Evolutionary conservation across 2,888 invertebrate genomes (phyloP).

Genomic region (Camponotus fellah): DNA sequence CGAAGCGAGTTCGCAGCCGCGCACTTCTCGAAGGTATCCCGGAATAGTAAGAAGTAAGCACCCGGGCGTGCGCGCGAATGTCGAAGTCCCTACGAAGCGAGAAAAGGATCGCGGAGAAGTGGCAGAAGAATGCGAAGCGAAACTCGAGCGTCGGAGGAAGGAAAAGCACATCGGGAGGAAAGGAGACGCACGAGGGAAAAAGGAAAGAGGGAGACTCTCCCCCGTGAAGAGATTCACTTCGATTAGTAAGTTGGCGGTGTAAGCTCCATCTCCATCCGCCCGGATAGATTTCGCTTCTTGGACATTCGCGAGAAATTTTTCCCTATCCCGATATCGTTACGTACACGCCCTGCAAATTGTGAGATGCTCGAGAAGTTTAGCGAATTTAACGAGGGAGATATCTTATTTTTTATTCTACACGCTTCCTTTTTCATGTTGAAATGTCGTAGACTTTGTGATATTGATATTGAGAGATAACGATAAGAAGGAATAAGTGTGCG

Average conservation of each 20-base stretch:
- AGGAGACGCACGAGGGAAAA: not conserved
- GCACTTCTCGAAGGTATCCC: conserved; percentile 73
- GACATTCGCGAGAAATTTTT: conserved; percentile 14
- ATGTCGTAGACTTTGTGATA: not conserved
- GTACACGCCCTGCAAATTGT: conserved; percentile 21
- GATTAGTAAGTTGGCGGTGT: conserved; percentile 73
- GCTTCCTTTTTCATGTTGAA: too few species aligned
- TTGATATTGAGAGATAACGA: not conserved
- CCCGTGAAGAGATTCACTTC: conserved; percentile 57
- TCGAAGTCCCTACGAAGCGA: conserved; percentile 66
- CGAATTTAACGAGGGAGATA: not conserved
- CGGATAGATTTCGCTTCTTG: conserved; percentile 15
- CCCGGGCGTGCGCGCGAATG: conserved; percentile 60
- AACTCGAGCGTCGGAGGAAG: conserved; percentile 45
- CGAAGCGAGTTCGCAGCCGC: conserved; percentile 71
- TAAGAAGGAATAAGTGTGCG: not conserved
- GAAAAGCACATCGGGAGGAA: conserved; percentile 24
- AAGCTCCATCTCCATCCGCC: conserved; percentile 52
- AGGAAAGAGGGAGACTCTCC: not conserved
- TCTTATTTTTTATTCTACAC: not conserved
- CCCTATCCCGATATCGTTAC: conserved; percentile 35
- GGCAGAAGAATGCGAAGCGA: conserved; percentile 32
- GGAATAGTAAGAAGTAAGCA: conserved; percentile 69
- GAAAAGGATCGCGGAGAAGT: conserved; percentile 33
- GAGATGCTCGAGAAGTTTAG: conserved; percentile 17